Evolutionary conservation across 2,888 invertebrate species (phyloP), one percentile per base, ranked within the genome.

Genomic region (Hypercompe scribonia): DNA sequence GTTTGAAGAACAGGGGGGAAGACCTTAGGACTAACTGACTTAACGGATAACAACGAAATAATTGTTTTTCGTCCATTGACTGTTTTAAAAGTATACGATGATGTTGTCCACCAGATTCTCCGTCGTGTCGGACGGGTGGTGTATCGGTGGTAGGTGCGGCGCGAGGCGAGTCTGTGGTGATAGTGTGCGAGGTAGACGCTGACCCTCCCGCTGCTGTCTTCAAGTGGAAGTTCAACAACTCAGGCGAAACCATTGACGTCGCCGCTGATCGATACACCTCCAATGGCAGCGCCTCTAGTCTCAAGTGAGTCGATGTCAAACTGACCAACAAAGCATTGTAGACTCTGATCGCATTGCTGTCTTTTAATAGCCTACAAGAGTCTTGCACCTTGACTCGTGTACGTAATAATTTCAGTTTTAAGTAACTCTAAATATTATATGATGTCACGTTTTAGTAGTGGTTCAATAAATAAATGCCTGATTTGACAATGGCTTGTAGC

Each of bases 141-240:
- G 97, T 98, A 84, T 95, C 97, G 78, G 97, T 98, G 89, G 98
- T 98, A 86, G 99, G 99, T 31, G 99, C 98, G 78, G 98, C 98
- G 79, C 96, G 98, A 73, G 98, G 98, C 80, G 99, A 99, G 95
- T 97, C 97, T 73, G 97, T 98, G 83, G 97, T 98, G 92, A 98
- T 99, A 86, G 96, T 97, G 76, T 99, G 99, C 94, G 98, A 98
- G 94, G 98, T 99, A 88, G 98, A 99, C 93, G 98, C 99, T 21
- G 98, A 99, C 96, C 99, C 99, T 39, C 98, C 98, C 70, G 98
- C 98, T 73, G 97, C 98, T 85, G 97, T 97, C 89, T 99, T 99
- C 96, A 97, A 98, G 85, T 99, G 99, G 99, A 98, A 98, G 96
- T 98, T 99, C 96, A 99, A 99, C 96, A 98, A 98, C 95, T 98